These are phyloP conservation scores for Tethya wilhelma DNA, from an alignment of 37 sponge, comb jelly and placozoan genomes.

Conservation along the genomic window DNA sequence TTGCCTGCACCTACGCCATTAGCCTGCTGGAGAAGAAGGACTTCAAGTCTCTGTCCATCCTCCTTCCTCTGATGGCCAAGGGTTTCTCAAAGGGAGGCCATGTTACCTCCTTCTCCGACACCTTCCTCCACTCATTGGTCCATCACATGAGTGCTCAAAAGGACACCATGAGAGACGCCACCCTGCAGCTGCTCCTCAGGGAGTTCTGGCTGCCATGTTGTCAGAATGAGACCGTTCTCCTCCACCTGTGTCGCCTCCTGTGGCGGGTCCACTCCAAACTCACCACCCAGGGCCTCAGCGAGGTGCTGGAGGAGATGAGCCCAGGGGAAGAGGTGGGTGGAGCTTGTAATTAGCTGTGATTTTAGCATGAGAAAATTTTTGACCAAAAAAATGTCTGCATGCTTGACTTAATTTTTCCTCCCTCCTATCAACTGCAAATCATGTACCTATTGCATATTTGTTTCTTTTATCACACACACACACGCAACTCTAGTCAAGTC, in stretches of 20 bases:
- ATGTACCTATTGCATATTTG: not conserved
- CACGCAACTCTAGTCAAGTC: conserved; percentile 33
- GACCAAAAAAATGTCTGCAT: not conserved
- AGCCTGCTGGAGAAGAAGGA: conserved; percentile 66
- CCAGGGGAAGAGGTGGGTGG: conserved; percentile 51
- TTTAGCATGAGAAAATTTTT: not conserved
- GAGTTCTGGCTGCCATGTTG: conserved; percentile 73
- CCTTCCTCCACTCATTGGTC: conserved; percentile 69
- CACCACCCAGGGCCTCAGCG: conserved; percentile 23
- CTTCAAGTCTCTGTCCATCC: conserved; percentile 23
- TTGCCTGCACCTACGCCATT: conserved; percentile 53
- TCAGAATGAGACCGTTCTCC: conserved; percentile 48
- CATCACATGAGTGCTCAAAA: conserved; percentile 3
- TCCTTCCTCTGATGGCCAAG: conserved; percentile 61
- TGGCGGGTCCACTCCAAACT: conserved; percentile 46
- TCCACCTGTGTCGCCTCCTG: conserved; percentile 59
- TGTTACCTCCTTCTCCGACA: conserved; percentile 55
- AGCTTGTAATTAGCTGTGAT: not conserved
- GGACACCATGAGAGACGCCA: conserved; percentile 30
- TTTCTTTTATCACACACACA: not conserved
- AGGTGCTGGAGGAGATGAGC: conserved; percentile 48
- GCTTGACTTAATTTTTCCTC: not conserved
- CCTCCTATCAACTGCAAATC: not conserved
- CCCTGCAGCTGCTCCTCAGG: conserved; percentile 27
- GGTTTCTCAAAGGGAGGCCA: conserved; percentile 11